A percentile compares a stretch with the other conserved stretches of the same genome.
phyloP scores from a whole-genome alignment of 1,140 invertebrate genomes.

The Lysiphlebus fabarum region DNA sequence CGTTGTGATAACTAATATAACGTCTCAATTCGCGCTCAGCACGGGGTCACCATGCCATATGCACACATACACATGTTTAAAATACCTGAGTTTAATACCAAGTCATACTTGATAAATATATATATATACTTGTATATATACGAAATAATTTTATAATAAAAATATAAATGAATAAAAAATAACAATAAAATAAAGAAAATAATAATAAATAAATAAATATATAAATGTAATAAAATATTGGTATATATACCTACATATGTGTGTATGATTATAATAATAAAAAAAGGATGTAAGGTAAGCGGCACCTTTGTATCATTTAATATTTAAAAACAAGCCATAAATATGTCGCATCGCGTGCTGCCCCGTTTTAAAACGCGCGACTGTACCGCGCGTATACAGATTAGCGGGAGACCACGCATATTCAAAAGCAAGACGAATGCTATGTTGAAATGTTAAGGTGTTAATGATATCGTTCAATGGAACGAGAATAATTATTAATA shows the following conservation, averaged over 20 bases:
- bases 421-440: conserved; percentile 51
- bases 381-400: conserved; percentile 25
- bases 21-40: conserved; percentile 23
- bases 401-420: conserved; percentile 25
- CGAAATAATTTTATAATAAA: too few relatives aligned
- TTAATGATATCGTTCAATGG: conserved; percentile 47
- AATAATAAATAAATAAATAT: conserved; percentile 7
- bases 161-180: too few relatives aligned
- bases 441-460: conserved; percentile 51
- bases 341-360: conserved; percentile 50
- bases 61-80: conserved; percentile 5
- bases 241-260: background rate
- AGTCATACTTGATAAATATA: background rate
- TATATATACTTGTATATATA: conserved; percentile 6
- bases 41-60: background rate
- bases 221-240: background rate
- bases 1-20: conserved; percentile 28
- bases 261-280: background rate
- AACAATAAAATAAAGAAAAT: background rate
- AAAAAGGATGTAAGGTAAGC: conserved; percentile 19
- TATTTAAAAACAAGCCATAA: conserved; percentile 58
- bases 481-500: too few relatives aligned
- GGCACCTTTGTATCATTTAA: conserved; percentile 52
- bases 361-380: conserved; percentile 42
- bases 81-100: too few relatives aligned